Evolutionary conservation across 2,797 vertebrate species (phyloP).

Genomic region (Chromobotia macracanthus): DNA sequence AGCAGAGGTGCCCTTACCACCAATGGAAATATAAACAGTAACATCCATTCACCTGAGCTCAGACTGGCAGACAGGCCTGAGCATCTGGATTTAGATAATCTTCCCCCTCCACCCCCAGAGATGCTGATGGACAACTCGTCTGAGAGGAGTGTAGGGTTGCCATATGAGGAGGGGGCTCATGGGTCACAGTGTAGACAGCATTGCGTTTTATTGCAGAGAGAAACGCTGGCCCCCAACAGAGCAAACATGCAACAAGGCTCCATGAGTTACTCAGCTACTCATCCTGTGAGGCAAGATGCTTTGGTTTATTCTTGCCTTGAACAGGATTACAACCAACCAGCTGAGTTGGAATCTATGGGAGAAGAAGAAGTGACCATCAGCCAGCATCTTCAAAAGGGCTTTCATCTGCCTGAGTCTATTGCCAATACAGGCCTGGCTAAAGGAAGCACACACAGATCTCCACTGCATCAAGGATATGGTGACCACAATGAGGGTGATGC

Average conservation of each 20-base stretch:
- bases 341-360: slow-evolving; percentile 56
- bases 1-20: slow-evolving; percentile 55
- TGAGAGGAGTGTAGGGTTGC: slow-evolving; percentile 58
- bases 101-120: slow-evolving; percentile 91
- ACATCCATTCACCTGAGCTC: slow-evolving; percentile 64
- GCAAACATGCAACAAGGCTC: slow-evolving; percentile 52
- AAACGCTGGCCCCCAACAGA: slow-evolving; percentile 80
- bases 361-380: slow-evolving; percentile 64
- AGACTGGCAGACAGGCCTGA: slow-evolving; percentile 60
- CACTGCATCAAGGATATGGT: slow-evolving; percentile 50
- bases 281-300: slow-evolving; percentile 51
- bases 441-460: slow-evolving; percentile 13
- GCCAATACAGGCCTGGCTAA: slow-evolving; percentile 44
- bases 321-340: slow-evolving; percentile 54
- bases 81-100: slow-evolving; percentile 74
- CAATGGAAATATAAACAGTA: slow-evolving; percentile 73
- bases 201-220: slow-evolving; percentile 76
- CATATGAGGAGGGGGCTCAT: slow-evolving; percentile 44
- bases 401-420: slow-evolving; percentile 70
- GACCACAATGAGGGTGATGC: slow-evolving; percentile 59
- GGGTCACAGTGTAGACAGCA: slow-evolving; percentile 61
- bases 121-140: slow-evolving; percentile 86
- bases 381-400: slow-evolving; percentile 77
- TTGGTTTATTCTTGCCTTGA: slow-evolving; percentile 3
- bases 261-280: slow-evolving; percentile 32